Evolutionary conservation across 2,888 invertebrate species (phyloP).

Genomic region (Lumbricus terrestris): DNA sequence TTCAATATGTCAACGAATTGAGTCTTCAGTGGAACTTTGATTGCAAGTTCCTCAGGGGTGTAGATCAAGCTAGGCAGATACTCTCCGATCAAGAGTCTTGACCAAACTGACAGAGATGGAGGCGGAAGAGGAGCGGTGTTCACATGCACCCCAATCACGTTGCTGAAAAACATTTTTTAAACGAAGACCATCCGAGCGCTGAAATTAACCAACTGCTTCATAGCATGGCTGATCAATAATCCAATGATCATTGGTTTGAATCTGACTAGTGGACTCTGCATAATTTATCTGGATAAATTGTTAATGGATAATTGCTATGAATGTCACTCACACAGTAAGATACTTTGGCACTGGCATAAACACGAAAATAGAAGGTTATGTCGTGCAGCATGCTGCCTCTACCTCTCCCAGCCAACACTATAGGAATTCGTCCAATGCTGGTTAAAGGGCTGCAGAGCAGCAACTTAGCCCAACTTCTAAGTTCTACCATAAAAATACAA

Average conservation of each 20-base stretch:
- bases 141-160: conserved; percentile 21
- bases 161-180: neutral
- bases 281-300: neutral
- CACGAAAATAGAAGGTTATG: no score
- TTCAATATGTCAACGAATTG: conserved; percentile 46
- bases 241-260: neutral
- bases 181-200: neutral
- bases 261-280: neutral
- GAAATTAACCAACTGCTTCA: neutral
- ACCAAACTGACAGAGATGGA: neutral
- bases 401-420: no score
- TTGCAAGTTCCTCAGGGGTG: conserved; percentile 9
- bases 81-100: neutral
- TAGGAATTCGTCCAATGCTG: no score
- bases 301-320: no score
- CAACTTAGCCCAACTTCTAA: no score
- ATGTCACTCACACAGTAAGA: neutral
- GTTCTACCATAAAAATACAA: no score
- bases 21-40: conserved; percentile 44
- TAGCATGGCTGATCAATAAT: neutral
- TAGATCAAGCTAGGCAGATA: neutral
- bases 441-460: no score
- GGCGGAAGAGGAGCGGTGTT: neutral
- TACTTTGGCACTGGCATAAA: neutral
- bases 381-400: no score